Percentiles rank a stretch among this genome's conserved stretches.
Conservation (phyloP, 2,888 invertebrate species). For the Microdon myrmicae region DNA sequence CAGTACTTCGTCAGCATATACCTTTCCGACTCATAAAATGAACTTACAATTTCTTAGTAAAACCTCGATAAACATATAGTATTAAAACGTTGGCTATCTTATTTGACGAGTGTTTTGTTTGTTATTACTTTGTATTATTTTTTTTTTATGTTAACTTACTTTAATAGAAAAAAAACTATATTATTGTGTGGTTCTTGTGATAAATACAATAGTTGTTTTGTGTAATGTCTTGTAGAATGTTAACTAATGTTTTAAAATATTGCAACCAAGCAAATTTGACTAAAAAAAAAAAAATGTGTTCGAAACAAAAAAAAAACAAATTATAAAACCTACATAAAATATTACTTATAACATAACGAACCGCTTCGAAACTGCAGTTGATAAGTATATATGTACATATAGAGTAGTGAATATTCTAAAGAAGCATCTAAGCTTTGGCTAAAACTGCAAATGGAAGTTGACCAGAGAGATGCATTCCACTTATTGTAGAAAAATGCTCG, state of each 20-base stretch:
- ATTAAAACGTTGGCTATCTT: too few relatives aligned
- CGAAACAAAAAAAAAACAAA: constrained; percentile 10
- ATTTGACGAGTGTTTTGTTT: too few relatives aligned
- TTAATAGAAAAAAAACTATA: constrained; percentile 4
- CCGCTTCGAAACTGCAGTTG: constrained; percentile 28
- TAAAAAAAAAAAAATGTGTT: constrained; percentile 7
- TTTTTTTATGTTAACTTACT: too few relatives aligned
- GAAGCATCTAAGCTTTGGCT: too few relatives aligned
- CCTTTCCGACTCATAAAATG: too few relatives aligned
- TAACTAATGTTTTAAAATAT: constrained; percentile 14
- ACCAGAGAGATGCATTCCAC: not conserved
- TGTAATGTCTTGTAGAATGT: constrained; percentile 18
- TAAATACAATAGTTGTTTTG: too few relatives aligned
- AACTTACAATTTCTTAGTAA: too few relatives aligned
- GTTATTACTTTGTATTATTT: too few relatives aligned
- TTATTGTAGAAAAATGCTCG: too few relatives aligned
- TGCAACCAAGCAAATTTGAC: constrained; percentile 24
- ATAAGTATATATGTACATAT: constrained; percentile 14
- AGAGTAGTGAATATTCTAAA: constrained; percentile 32
- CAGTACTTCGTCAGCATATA: too few relatives aligned
- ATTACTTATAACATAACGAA: constrained; percentile 31
- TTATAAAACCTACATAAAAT: too few relatives aligned
- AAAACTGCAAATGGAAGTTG: not conserved
- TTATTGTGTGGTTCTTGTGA: not conserved
- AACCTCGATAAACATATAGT: too few relatives aligned